A percentile compares a stretch with the other conserved stretches of the same genome.
Evolutionary conservation across 2,888 invertebrate species (phyloP).

Genomic region (Anoplius nigerrimus): DNA sequence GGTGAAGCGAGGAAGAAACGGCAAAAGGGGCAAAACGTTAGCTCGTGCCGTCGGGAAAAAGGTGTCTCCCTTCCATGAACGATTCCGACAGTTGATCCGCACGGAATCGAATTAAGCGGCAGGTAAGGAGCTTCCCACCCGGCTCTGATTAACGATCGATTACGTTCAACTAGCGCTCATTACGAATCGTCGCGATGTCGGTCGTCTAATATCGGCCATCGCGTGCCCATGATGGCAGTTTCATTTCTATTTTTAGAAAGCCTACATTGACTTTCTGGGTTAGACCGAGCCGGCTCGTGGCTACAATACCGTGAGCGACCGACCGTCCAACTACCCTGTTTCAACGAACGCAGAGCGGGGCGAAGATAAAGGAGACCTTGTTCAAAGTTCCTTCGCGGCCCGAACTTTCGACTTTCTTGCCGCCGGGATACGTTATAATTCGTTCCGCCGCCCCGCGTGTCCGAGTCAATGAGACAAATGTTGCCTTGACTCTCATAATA

Average conservation of each 20-base stretch:
- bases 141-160: conserved; percentile 22
- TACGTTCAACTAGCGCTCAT: conserved; percentile 22
- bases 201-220: conserved; percentile 30
- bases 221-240: conserved; percentile 16
- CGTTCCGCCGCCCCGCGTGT: too few species aligned
- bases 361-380: background rate
- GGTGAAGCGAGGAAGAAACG: too few species aligned
- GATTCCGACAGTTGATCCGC: too few species aligned
- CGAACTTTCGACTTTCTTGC: background rate
- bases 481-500: too few species aligned
- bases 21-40: too few species aligned
- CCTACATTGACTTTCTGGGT: conserved; percentile 48
- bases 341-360: too few species aligned
- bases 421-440: too few species aligned
- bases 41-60: too few species aligned
- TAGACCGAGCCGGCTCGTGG: conserved; percentile 32
- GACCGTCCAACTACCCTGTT: conserved; percentile 15
- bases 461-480: too few species aligned
- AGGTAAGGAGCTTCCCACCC: conserved; percentile 9
- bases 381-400: conserved; percentile 7
- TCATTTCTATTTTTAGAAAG: conserved; percentile 45
- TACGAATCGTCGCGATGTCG: conserved; percentile 37
- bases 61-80: too few species aligned
- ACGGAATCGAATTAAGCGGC: conserved; percentile 7
- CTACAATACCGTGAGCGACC: conserved; percentile 25